Evolutionary conservation across 2,888 invertebrate genomes (phyloP), one percentile per base, ranked within the genome.

Genomic region (Bombylius major): DNA sequence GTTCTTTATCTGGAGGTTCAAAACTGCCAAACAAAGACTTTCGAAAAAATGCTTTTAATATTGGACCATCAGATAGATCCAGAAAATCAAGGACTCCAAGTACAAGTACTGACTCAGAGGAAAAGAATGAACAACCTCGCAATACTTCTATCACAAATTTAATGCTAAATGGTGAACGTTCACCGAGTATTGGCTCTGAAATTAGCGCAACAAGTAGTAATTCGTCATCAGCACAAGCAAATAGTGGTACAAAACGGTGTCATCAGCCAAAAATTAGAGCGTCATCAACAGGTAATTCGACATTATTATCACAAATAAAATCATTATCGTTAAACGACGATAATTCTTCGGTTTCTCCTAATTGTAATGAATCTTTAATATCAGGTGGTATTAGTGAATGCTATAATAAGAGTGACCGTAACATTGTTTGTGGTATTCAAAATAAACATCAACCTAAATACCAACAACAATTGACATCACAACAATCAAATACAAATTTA

Each of bases 21-120:
- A 78, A 78, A 55, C 67, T 69, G 62, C 77, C 81, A 32, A 86
- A 86, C 68, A 86, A 87, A 71, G 86, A 86, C 67, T 85, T 84
- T 63, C 76, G 87, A 44, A 87, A 87, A 68, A 87, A 86, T 0
- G 82, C 82, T 1, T 68, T 87, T 13, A 87, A 87, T 70, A 84
- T 86, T 74, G 79, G 77, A 49, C 75, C 77, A 36, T 70, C 72
- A 0, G 74, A 74, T 55, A 65, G 72, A 0, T 70, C 72, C 0
- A 62, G 72, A 3, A 73, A 73, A 57, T 72, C 70, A 55, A 72
- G 71, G 55, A 74, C 76, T 1, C 71, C 74, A 4, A 72, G 71
- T 60, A 71, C 69, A 11, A 69, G 72, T 1, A 70, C 67, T 0
- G 72, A 72, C 44, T 69, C 70, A 0, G 72, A 72, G 57, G 69